Evolutionary conservation across 2,113 vertebrate genomes (phyloP), one percentile per base, ranked within the genome.

Genomic region (Xenopus borealis): DNA sequence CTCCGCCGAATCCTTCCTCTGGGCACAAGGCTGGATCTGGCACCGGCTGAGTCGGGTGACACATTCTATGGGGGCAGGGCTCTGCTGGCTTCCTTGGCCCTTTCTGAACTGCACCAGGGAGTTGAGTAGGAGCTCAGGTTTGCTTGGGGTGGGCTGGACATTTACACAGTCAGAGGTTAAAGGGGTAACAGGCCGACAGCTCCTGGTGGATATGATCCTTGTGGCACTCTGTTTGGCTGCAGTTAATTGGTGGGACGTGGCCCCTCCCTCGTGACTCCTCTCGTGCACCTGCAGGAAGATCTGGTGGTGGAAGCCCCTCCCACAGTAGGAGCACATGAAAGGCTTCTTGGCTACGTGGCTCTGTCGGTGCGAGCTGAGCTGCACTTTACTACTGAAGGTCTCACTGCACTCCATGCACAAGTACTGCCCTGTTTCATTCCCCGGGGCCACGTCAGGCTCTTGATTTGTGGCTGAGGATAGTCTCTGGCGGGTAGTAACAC

Each of bases 251-350:
- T 30, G 12, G 3, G 18, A 14, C 1, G 6, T 12, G 11, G 44
- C n/a, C 4, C 47, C 67, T 6, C 8, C 59, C 12, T 70, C 74
- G 14, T 76, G 74, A 12, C 74, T 76, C 14, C 74, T 76, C 47
- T 76, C 74, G 10, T 76, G 74, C 74, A 76, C 59, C 17, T 76
- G 59, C 62, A 76, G 52, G 47, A 76, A 76, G 47, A 76, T 27
- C 14, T 76, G 74, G 59, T 76, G 74, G 67, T 76, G 74, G 13
- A 76, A 76, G 19, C 74, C 67, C 18, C 74, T 14, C 0, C 74
- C 74, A 6, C 74, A 76, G 19, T 70, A 67, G 0, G 66, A 23
- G 17, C 74, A 76, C 14, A 18, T 69, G 33, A 70, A 76, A 13
- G 69, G 74, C 17, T 64, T 76, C 19, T 57, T 69, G 12, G 61